These are phyloP conservation scores for Alloscopus bannaensis DNA, from an alignment of 2,888 invertebrate species.

Conservation along the genomic window DNA sequence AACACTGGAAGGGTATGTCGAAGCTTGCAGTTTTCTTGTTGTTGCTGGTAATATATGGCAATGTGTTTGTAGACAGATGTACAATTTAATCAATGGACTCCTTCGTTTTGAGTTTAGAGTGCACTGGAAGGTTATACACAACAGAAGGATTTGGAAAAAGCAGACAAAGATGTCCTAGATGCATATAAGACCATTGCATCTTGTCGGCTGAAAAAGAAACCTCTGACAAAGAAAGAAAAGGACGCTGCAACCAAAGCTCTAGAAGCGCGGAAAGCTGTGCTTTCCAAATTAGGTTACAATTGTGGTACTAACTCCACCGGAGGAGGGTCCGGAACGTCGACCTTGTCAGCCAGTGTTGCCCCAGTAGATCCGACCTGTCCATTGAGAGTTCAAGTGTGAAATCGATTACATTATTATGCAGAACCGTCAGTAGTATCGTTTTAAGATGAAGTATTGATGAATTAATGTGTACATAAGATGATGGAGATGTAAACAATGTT, in stretches of 20 bases:
- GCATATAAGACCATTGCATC: constrained; percentile 88
- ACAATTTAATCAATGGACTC: not conserved
- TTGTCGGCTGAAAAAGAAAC: constrained; percentile 88
- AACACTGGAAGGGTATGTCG: constrained; percentile 56
- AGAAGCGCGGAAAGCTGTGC: constrained; percentile 77
- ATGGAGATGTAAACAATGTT: too few species aligned
- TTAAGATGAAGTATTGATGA: too few species aligned
- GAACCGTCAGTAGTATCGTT: too few species aligned
- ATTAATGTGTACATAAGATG: too few species aligned
- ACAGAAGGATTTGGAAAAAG: constrained; percentile 75
- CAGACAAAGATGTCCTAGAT: constrained; percentile 81
- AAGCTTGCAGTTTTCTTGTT: constrained; percentile 2
- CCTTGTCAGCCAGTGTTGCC: not conserved
- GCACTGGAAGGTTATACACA: constrained; percentile 71
- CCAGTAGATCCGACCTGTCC: not conserved
- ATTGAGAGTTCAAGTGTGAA: constrained; percentile 16
- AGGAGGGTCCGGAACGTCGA: not conserved
- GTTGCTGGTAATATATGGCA: not conserved
- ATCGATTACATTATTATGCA: too few species aligned
- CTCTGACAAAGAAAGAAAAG: constrained; percentile 86
- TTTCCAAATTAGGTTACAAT: constrained; percentile 51
- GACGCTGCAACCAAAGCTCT: constrained; percentile 86
- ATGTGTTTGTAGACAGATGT: not conserved
- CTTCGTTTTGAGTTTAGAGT: not conserved
- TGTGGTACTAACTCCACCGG: not conserved